Evolutionary conservation across 2,888 invertebrate genomes (phyloP).

Genomic region (Andrena hattorfiana): DNA sequence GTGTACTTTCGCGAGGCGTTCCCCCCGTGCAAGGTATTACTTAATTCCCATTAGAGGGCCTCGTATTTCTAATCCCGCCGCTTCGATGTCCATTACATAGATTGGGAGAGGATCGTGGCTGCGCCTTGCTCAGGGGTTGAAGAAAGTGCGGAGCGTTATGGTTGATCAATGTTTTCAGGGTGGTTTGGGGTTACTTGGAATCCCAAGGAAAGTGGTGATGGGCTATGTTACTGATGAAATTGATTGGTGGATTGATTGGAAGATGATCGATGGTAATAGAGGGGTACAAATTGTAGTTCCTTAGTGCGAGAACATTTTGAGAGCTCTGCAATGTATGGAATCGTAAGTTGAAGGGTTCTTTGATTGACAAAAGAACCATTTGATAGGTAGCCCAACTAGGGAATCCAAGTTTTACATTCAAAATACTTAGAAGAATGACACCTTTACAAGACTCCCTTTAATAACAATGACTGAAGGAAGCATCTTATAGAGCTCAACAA

Average conservation of each 20-base stretch:
- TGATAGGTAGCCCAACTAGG: neutral
- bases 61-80: conserved; percentile 37
- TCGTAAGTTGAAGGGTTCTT: too few relatives aligned
- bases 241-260: too few relatives aligned
- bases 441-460: too few relatives aligned
- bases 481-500: neutral
- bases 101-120: conserved; percentile 44
- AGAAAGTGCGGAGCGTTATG: neutral
- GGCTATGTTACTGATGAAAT: neutral
- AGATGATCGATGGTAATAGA: too few relatives aligned
- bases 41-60: conserved; percentile 57
- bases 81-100: conserved; percentile 48
- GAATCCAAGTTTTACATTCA: neutral
- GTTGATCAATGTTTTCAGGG: neutral
- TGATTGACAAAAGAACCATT: too few relatives aligned
- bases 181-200: neutral
- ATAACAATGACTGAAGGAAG: neutral
- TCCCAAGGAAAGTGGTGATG: neutral
- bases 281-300: too few relatives aligned
- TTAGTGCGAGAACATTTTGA: too few relatives aligned
- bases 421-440: neutral
- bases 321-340: too few relatives aligned
- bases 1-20: neutral
- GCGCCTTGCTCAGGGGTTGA: neutral
- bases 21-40: conserved; percentile 51